These are phyloP conservation scores for Sinocyclocheilus anophthalmus DNA, from an alignment of 2,113 vertebrate genomes.

Conservation along the genomic window DNA sequence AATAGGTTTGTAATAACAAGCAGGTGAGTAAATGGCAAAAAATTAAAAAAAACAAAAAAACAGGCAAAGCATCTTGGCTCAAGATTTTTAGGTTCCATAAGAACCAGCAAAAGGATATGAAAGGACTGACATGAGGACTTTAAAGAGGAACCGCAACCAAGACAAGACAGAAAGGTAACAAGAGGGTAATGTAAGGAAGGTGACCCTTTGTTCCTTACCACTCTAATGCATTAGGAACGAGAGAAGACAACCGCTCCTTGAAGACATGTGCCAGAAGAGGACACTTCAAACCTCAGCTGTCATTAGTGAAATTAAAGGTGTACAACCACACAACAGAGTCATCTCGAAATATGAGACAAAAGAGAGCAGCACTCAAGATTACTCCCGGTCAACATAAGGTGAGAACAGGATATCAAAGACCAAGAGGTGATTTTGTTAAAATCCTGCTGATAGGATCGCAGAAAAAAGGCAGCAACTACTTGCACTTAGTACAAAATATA, in stretches of 20 bases:
- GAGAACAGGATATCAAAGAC: slow-evolving; percentile 5
- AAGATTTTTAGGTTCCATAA: background rate
- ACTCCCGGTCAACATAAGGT: background rate
- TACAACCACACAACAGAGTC: slow-evolving; percentile 16
- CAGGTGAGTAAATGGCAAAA: background rate
- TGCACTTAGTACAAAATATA: background rate
- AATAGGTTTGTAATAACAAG: background rate
- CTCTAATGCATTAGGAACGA: slow-evolving; percentile 32
- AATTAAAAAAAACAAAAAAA: too few relatives aligned
- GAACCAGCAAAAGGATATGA: background rate
- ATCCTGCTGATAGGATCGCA: background rate
- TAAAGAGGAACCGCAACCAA: background rate
- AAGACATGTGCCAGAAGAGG: slow-evolving; percentile 17
- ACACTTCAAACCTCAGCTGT: slow-evolving; percentile 45
- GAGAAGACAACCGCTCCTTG: slow-evolving; percentile 24
- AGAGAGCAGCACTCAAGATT: slow-evolving; percentile 10
- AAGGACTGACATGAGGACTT: background rate
- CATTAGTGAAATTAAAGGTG: slow-evolving; percentile 48
- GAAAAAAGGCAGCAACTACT: background rate
- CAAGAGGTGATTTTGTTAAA: background rate
- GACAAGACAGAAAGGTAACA: background rate
- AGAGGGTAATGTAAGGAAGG: slow-evolving; percentile 13
- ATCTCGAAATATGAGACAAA: slow-evolving; percentile 15
- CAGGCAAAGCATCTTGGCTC: background rate
- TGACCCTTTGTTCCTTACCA: slow-evolving; percentile 37